Base-by-base conservation (phyloP, 2,797 vertebrate species). In the Vireo griseus region DNA sequence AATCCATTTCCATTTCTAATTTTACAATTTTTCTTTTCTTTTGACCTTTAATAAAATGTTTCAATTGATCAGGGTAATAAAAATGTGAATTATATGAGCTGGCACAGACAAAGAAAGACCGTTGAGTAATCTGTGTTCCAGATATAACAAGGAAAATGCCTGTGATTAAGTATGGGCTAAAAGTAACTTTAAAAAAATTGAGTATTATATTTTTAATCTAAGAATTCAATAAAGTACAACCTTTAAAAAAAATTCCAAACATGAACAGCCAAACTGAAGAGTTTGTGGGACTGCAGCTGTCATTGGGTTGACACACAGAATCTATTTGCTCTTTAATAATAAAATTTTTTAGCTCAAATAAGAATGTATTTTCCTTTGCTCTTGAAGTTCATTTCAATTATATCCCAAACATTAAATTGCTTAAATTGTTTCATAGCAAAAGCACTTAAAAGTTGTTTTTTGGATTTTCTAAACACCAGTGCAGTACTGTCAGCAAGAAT, bases 21-120 rank as follows among this genome's bases (percentile, higher is more conserved):
- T 96, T 96, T 94, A 97, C 82, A 95, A 96, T 96, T 97, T 97
- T 96, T 96, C 94, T 94, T 96, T 95, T 86, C 90, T 94, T 96
- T 95, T 96, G 95, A 97, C 95, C 94, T 96, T 94, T 95, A 95
- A 94, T 96, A 96, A 97, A 96, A 96, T 89, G 74, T 97, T 96
- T 95, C 92, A 93, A 96, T 94, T 97, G 94, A 96, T 96, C 88
- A 94, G 72, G 80, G 83, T 96, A 96, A 97, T 95, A 97, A 96
- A 96, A 96, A 91, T 76, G 58, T 95, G 95, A 97, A 83, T 97
- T 96, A 94, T 94, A 94, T 84, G 92, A 97, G 92, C 91, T 96
- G 88, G 79, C 94, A 94, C 69, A 95, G 91, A 93, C 80, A 95
- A 96, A 93, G 89, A 90, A 81, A 92, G 86, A 92, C 73, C 3